Base-by-base conservation (phyloP, 2,113 vertebrate genomes). In the Tetrao urogallus region DNA sequence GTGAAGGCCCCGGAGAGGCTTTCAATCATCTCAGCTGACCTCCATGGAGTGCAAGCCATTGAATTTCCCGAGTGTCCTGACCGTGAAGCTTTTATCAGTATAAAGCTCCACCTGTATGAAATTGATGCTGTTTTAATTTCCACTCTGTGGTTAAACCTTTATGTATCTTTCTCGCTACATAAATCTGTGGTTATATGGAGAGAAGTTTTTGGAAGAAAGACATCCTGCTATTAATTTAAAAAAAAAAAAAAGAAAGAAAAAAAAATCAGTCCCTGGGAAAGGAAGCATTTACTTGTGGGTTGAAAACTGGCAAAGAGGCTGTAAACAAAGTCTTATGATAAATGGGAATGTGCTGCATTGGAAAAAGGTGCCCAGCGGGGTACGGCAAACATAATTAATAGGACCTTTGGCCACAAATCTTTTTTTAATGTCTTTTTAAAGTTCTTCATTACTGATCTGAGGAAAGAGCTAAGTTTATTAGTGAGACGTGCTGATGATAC, bases 341-440 rank as follows among this genome's bases (percentile, higher is more conserved):
- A 95, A 95, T 94, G 84, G 52, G 88, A 93, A 84, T 30, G 71
- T 91, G 21, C 76, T 93, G 67, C 6, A 3, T 69, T 88, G 76
- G 84, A 92, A 90, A 75, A 85, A 95, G 56, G 69, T 93, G 79
- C 92, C 70, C 93, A 85, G 84, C 93, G 78, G 89, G 79, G 78
- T 89, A 92, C 75, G 81, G 66, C 76, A 93, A 90, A 94, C 79
- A 75, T 91, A 95, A 96, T 92, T 84, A 91, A 94, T 89, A 63
- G 77, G 88, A 93, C 70, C 82, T 96, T 96, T 95, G 92, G 79
- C 52, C 79, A 84, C 86, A 96, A 93, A 94, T 95, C 90, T 88
- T 92, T 93, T 89, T 96, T 94, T 74, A 97, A 95, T 94, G 70
- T 80, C 70, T 92, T 94, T 91, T 94, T 91, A 72, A 95, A 95